Conservation (phyloP, 1,140 invertebrate genomes). For the Centruroides sculpturatus region DNA sequence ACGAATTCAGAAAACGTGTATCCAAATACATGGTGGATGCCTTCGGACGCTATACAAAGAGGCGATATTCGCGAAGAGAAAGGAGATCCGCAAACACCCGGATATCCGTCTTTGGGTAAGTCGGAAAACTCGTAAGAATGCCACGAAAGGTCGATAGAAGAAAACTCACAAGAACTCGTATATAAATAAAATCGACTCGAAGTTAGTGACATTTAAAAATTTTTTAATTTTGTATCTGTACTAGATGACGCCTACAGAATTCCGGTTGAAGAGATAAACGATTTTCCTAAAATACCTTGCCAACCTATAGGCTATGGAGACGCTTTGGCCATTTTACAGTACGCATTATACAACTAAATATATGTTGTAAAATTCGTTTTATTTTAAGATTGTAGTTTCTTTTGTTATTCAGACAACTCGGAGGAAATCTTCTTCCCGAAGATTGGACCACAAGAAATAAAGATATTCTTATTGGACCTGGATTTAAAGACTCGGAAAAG, state of each 20-base stretch:
- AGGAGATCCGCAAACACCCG: slow-evolving; percentile 37
- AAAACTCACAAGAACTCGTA: no score
- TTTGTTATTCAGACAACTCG: slow-evolving; percentile 13
- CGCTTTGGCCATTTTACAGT: neutral
- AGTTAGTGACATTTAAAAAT: no score
- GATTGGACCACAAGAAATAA: slow-evolving; percentile 23
- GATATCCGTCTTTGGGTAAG: slow-evolving; percentile 25
- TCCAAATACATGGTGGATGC: slow-evolving; percentile 35
- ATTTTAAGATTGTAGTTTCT: no score
- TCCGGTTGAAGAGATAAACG: no score
- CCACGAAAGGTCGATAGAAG: no score
- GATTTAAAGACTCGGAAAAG: slow-evolving; percentile 17
- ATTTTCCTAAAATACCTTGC: slow-evolving; percentile 27
- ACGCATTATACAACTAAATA: no score
- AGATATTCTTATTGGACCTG: slow-evolving; percentile 23
- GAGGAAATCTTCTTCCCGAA: slow-evolving; percentile 23
- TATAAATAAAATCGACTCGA: no score
- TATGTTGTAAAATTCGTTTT: no score
- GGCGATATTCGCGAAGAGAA: slow-evolving; percentile 30
- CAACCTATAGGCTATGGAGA: slow-evolving; percentile 30
- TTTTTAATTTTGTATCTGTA: no score
- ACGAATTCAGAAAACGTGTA: slow-evolving; percentile 19
- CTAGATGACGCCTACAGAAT: no score
- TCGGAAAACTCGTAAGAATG: no score
- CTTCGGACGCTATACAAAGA: slow-evolving; percentile 30